Percentiles rank a stretch among this genome's conserved stretches.
phyloP scores from a whole-genome alignment of 1,140 invertebrate genomes.

The Teleopsis dalmanni region DNA sequence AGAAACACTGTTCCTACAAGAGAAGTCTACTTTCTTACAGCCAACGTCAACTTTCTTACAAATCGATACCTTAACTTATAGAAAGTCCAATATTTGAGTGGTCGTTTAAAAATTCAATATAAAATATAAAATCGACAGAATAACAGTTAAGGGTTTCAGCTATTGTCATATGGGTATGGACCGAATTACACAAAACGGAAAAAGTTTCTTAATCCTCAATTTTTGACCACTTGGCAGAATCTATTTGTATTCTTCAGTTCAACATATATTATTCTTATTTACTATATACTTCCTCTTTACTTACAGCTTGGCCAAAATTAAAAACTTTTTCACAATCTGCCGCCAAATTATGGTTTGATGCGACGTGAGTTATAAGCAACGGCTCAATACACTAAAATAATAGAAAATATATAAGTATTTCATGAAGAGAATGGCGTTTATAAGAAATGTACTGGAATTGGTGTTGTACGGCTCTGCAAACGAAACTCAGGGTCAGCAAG shows the following conservation, averaged over 20 bases:
- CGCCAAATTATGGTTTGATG: constrained; percentile 35
- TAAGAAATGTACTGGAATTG: constrained; percentile 21
- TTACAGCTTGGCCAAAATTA: constrained; percentile 30
- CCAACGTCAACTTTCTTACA: no score
- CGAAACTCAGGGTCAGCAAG: constrained; percentile 28
- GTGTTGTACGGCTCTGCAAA: constrained; percentile 30
- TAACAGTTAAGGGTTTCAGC: no score
- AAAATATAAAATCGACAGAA: no score
- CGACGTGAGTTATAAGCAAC: constrained; percentile 31
- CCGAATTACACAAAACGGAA: background rate
- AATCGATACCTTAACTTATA: no score
- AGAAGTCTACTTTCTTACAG: no score
- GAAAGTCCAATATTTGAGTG: no score
- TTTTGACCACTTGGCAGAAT: background rate
- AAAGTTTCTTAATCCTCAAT: background rate
- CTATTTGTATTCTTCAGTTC: background rate
- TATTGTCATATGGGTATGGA: background rate
- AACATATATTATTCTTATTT: background rate
- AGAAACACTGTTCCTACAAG: no score
- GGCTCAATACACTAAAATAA: constrained; percentile 28
- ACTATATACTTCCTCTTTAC: background rate
- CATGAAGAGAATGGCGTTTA: background rate
- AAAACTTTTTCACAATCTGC: constrained; percentile 33
- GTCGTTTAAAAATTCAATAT: no score
- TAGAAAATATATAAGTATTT: background rate